These are phyloP conservation scores for Caerostris extrusa DNA, from an alignment of 1,140 invertebrate species.

Conservation along the genomic window DNA sequence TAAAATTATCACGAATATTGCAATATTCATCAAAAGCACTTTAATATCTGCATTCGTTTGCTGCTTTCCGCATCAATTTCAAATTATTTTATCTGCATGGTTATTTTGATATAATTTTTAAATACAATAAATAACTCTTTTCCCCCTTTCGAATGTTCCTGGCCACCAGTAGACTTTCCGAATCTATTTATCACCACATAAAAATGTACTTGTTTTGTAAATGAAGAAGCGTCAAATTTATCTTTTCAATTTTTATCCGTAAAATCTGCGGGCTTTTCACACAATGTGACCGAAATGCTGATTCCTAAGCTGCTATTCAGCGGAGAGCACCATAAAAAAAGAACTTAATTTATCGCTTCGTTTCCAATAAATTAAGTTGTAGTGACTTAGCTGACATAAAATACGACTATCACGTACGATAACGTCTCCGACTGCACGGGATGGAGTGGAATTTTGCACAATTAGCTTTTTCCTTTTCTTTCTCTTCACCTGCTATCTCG, in stretches of 20 bases:
- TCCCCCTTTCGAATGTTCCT: too few relatives aligned
- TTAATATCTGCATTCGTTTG: too few relatives aligned
- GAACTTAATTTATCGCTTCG: slow-evolving; percentile 43
- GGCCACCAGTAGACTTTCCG: too few relatives aligned
- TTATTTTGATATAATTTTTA: too few relatives aligned
- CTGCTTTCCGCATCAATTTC: too few relatives aligned
- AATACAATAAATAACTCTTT: too few relatives aligned
- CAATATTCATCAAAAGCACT: too few relatives aligned
- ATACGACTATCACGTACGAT: slow-evolving; percentile 60
- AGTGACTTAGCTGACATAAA: slow-evolving; percentile 58
- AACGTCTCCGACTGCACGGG: background rate
- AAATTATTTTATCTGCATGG: too few relatives aligned
- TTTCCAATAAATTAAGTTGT: slow-evolving; percentile 52
- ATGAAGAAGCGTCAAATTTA: background rate
- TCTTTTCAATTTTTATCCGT: background rate
- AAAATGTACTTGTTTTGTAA: background rate
- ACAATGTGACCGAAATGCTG: slow-evolving; percentile 38
- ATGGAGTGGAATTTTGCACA: slow-evolving; percentile 39
- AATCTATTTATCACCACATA: background rate
- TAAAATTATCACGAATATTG: too few relatives aligned
- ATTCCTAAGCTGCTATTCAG: background rate
- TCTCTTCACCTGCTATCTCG: background rate
- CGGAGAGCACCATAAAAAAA: slow-evolving; percentile 15
- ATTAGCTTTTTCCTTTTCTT: slow-evolving; percentile 13
- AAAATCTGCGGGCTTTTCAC: background rate